Percentiles rank a stretch among this genome's conserved stretches.
phyloP scores from a whole-genome alignment of 1,140 invertebrate species.

The Sitobion miscanthi region DNA sequence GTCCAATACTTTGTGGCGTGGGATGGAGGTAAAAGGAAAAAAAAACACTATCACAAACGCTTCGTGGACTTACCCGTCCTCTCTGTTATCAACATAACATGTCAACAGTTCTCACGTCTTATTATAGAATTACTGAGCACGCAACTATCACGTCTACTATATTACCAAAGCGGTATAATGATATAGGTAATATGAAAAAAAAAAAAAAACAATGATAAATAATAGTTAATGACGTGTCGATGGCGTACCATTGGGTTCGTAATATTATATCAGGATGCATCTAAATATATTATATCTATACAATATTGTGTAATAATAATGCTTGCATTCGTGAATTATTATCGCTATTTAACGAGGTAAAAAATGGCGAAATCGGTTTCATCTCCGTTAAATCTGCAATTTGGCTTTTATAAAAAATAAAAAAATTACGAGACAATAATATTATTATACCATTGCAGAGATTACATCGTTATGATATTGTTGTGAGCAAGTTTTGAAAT shows the following conservation, averaged over 20 bases:
- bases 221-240: background rate
- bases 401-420: background rate
- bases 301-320: background rate
- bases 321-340: background rate
- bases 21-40: background rate
- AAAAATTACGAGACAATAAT: background rate
- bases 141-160: background rate
- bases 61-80: background rate
- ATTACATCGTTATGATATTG: conserved; percentile 6
- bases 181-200: background rate
- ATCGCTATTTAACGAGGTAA: background rate
- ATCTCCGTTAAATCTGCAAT: conserved; percentile 3
- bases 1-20: background rate
- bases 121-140: background rate
- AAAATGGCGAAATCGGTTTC: background rate
- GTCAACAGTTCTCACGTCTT: background rate
- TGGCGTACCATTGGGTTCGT: background rate
- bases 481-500: background rate
- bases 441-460: conserved; percentile 6
- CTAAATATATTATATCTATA: background rate
- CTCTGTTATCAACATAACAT: too few species aligned
- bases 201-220: background rate
- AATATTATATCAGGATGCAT: background rate
- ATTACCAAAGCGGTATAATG: background rate
- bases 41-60: background rate